Conservation (phyloP, 2,797 vertebrate species). For the Hipposideros larvatus region DNA sequence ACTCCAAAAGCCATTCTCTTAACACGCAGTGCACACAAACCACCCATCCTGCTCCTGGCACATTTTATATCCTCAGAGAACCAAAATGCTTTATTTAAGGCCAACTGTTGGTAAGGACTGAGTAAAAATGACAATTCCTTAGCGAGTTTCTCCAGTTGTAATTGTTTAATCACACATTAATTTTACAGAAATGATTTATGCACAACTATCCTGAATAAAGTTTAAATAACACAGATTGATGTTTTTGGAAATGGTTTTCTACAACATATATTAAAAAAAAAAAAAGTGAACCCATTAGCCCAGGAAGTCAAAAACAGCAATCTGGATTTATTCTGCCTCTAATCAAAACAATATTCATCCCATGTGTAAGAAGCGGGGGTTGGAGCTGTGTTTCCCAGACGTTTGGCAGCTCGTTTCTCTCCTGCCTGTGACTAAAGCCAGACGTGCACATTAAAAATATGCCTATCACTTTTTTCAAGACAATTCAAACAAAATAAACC, state of each 20-base stretch:
- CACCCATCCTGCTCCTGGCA: background rate
- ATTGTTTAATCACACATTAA: background rate
- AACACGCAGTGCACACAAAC: background rate
- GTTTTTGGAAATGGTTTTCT: conserved; percentile 44
- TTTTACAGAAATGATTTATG: background rate
- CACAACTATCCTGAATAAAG: background rate
- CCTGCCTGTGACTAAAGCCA: conserved; percentile 57
- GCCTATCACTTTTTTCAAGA: background rate
- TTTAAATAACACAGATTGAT: background rate
- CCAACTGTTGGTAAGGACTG: background rate
- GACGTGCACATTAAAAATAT: conserved; percentile 53
- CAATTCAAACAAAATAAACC: conserved; percentile 49
- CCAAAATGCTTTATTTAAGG: background rate
- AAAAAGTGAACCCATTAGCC: conserved; percentile 7
- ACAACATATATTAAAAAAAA: background rate
- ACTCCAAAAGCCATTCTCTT: background rate
- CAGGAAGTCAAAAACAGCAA: background rate
- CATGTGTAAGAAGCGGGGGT: background rate
- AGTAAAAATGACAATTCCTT: background rate
- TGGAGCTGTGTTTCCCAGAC: background rate
- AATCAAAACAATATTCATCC: conserved; percentile 30
- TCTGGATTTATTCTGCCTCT: conserved; percentile 36
- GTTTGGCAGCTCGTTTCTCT: conserved; percentile 5
- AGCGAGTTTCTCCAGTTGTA: background rate
- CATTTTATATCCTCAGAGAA: background rate